Conservation (phyloP, 2,797 vertebrate genomes). For the Trematomus bernacchii region DNA sequence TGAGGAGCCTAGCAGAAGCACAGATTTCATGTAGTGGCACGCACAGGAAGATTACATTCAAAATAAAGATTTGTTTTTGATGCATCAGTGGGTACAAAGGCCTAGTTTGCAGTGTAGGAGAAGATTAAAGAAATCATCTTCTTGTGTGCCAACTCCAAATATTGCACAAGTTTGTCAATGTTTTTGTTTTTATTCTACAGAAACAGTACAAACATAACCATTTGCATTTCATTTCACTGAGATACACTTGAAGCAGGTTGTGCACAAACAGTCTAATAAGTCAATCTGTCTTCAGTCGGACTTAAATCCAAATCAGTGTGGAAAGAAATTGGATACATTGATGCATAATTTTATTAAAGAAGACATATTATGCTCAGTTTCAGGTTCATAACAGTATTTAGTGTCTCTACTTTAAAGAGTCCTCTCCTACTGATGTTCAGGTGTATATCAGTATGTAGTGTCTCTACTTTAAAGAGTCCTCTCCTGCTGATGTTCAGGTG, state of each 20-base stretch:
- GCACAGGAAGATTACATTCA: conserved; percentile 10
- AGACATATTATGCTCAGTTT: too few species aligned
- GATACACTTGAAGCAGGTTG: neutral
- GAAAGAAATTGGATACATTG: neutral
- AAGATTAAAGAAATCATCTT: conserved; percentile 10
- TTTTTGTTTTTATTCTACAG: neutral
- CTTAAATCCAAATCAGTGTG: neutral
- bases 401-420: too few species aligned
- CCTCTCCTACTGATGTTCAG: too few species aligned
- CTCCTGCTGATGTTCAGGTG: too few species aligned
- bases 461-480: too few species aligned
- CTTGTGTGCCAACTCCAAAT: neutral
- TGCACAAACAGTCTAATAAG: conserved; percentile 10
- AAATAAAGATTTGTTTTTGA: conserved; percentile 16
- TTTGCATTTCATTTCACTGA: too few species aligned
- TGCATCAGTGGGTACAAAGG: neutral
- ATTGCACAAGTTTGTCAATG: neutral
- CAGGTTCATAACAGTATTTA: too few species aligned
- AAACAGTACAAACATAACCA: conserved; percentile 12
- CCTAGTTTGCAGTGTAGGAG: neutral
- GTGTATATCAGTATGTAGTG: too few species aligned
- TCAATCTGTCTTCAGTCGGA: neutral
- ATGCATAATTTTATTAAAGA: too few species aligned
- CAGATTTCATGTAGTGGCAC: conserved; percentile 11
- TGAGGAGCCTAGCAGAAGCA: neutral